Evolutionary conservation across 2,888 invertebrate species (phyloP).

Genomic region (Rhynchonema sp.): DNA sequence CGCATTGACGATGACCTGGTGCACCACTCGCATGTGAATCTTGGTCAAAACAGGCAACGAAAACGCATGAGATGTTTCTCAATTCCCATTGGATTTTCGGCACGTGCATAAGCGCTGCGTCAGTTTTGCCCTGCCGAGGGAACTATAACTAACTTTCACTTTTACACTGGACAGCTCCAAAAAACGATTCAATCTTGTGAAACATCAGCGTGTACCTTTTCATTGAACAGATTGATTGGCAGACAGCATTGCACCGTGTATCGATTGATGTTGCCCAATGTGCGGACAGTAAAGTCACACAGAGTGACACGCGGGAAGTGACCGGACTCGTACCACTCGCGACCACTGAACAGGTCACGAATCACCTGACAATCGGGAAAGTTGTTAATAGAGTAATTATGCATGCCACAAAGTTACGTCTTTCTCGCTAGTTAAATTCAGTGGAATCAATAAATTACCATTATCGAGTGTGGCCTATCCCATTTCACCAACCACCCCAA

Average conservation of each 20-base stretch:
- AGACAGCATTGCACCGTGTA: constrained; percentile 26
- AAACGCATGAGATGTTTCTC: no score
- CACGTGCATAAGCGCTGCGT: no score
- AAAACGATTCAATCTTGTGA: no score
- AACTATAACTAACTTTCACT: no score
- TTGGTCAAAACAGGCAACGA: no score
- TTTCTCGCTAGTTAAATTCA: background rate
- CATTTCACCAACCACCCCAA: no score
- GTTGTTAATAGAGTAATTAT: background rate
- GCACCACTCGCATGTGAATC: no score
- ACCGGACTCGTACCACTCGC: constrained; percentile 23
- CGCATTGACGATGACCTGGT: no score
- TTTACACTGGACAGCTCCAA: no score
- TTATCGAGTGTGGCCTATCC: background rate
- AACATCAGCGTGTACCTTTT: no score
- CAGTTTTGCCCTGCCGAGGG: no score
- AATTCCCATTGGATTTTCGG: no score
- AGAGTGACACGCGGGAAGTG: constrained; percentile 24
- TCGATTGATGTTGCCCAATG: constrained; percentile 22
- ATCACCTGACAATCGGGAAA: constrained; percentile 13
- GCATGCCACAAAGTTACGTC: background rate
- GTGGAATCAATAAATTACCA: background rate
- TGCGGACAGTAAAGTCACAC: constrained; percentile 26
- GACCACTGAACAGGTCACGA: constrained; percentile 17
- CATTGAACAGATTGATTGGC: constrained; percentile 25